Evolutionary conservation across 2,113 vertebrate species (phyloP).

Genomic region (Platanista minor): DNA sequence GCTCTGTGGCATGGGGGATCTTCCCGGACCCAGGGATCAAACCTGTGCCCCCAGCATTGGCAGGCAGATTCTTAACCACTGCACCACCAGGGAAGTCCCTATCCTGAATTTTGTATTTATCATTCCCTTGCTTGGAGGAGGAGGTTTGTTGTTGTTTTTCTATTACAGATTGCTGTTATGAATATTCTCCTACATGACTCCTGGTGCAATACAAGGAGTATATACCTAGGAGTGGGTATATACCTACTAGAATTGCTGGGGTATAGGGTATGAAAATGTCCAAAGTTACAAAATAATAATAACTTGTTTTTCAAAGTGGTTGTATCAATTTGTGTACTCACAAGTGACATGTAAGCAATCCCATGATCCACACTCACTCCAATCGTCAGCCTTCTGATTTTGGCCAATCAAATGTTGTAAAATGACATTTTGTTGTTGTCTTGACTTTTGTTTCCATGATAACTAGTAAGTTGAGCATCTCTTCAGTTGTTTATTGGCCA

Average conservation of each 20-base stretch:
- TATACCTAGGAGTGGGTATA: background rate
- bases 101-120: background rate
- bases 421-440: background rate
- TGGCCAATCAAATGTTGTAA: background rate
- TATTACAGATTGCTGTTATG: background rate
- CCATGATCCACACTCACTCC: background rate
- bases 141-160: background rate
- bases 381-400: background rate
- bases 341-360: background rate
- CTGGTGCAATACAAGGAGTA: background rate
- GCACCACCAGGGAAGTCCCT: background rate
- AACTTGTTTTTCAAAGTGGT: background rate
- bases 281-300: background rate
- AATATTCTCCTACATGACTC: background rate
- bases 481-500: background rate
- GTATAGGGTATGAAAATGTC: background rate
- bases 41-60: too few species aligned
- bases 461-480: background rate
- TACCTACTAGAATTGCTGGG: background rate
- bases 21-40: too few species aligned
- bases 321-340: background rate
- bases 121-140: background rate
- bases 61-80: too few species aligned
- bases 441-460: background rate
- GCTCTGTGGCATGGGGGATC: too few species aligned